Percentiles rank a stretch among this genome's conserved stretches.
Conservation (phyloP, 2,888 invertebrate species). For the Oasisia sp. region DNA sequence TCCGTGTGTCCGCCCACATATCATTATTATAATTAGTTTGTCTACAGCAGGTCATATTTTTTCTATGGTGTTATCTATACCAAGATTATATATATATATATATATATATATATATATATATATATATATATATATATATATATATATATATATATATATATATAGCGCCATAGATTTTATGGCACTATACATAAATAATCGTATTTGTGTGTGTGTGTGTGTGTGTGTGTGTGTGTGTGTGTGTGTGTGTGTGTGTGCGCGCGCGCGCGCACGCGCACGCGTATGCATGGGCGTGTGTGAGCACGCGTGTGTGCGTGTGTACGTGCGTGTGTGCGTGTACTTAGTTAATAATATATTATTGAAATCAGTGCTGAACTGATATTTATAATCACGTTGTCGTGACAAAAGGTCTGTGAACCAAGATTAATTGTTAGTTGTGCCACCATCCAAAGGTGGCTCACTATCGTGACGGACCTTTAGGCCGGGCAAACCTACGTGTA, state of each 20-base stretch:
- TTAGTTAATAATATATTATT: neutral
- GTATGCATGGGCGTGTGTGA: slow-evolving; percentile 26
- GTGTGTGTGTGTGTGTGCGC: slow-evolving; percentile 21
- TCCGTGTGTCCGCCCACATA: neutral
- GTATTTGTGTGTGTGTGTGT: neutral
- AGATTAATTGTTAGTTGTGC: too few species aligned
- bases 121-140: slow-evolving; percentile 28
- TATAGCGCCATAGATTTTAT: neutral
- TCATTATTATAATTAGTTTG: neutral
- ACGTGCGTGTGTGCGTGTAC: slow-evolving; percentile 13
- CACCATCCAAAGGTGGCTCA: too few species aligned
- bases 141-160: slow-evolving; percentile 27
- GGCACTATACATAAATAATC: too few species aligned
- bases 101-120: slow-evolving; percentile 26
- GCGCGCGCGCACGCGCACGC: slow-evolving; percentile 17
- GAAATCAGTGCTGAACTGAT: neutral
- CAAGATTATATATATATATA: slow-evolving; percentile 25
- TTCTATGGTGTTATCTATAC: neutral
- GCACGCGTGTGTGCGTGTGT: neutral
- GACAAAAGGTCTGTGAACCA: too few species aligned
- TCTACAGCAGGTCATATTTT: neutral
- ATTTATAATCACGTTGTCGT: too few species aligned
- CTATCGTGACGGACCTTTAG: too few species aligned
- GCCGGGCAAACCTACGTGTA: too few species aligned
- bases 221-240: neutral